A percentile compares a stretch with the other conserved stretches of the same genome.
Evolutionary conservation across 2,888 invertebrate species (phyloP).

Genomic region (Digitonthophagus gazella): DNA sequence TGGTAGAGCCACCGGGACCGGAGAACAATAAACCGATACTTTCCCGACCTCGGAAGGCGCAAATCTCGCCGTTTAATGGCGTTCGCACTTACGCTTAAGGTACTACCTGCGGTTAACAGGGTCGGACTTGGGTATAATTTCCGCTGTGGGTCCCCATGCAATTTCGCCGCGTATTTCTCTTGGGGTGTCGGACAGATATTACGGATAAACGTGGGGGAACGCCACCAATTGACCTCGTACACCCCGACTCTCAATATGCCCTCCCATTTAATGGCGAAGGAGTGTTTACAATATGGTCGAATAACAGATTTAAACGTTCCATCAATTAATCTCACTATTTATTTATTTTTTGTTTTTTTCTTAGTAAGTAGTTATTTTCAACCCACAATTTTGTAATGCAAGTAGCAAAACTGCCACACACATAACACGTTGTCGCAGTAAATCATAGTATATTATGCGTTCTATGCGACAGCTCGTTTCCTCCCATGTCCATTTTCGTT

Average conservation of each 20-base stretch:
- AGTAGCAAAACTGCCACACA: too few species aligned
- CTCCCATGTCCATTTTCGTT: neutral
- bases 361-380: too few species aligned
- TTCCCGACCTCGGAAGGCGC: neutral
- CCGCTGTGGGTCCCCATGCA: neutral
- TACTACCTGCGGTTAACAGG: neutral
- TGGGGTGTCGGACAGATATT: neutral
- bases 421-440: too few species aligned
- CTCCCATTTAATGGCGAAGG: too few species aligned
- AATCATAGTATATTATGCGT: neutral
- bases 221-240: neutral
- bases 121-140: neutral
- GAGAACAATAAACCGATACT: neutral
- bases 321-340: too few species aligned
- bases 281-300: too few species aligned
- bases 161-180: neutral
- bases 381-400: too few species aligned
- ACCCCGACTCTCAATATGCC: neutral
- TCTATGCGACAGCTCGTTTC: neutral
- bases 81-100: neutral
- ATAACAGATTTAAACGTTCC: too few species aligned
- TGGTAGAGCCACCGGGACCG: neutral
- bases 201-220: neutral
- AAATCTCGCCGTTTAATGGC: neutral
- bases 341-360: too few species aligned